These are phyloP conservation scores for Macaca fascicularis DNA, from an alignment of 2,113 vertebrate genomes.

Conservation along the genomic window T2T-MFA8v1.1 NC_088376.1:52847501-52848000, in stretches of 20 bases:
- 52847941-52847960: not conserved
- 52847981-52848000: not conserved
- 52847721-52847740: not conserved
- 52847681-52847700: not conserved
- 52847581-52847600: not conserved
- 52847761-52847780: not conserved
- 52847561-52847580: not conserved
- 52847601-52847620: not conserved
- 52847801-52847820: not conserved
- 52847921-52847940: not conserved
- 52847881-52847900: not conserved
- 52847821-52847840: not conserved
- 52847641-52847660: not conserved
- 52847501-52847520: not conserved
- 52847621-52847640: not conserved
- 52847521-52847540: not conserved
- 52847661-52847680: not conserved
- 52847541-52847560: not conserved
- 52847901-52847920: not conserved
- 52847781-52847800: not conserved
- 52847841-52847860: not conserved
- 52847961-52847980: not conserved
- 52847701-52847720: not conserved
- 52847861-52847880: not conserved
- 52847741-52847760: not conserved